Evolutionary conservation across 2,888 invertebrate genomes (phyloP), one percentile per base, ranked within the genome.

Genomic region (Ecliptopera silaceata): DNA sequence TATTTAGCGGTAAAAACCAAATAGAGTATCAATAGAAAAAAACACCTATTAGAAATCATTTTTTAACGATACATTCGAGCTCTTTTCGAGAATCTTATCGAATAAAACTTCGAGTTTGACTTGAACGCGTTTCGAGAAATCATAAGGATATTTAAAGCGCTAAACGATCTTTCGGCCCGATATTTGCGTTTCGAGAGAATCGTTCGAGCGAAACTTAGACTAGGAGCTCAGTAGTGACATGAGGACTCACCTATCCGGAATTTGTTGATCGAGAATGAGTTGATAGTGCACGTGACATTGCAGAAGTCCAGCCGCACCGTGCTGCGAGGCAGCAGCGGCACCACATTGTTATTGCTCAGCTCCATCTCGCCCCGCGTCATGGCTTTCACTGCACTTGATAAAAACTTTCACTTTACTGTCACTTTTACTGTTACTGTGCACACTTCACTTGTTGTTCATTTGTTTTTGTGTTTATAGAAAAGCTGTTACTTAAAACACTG

Each of bases 251-350:
- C 93, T 65, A 93, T 86, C 62, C 88, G 85, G n/a, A 93, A 77
- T 66, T 92, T 93, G 34, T 85, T 83, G 39, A 93, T 67, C 22
- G 86, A 90, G 81, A 94, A 93, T 42, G 89, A 87, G 63, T 90
- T 92, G 29, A 95, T 91, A 4, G 90, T 82, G 72, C 94, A 96
- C 1, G 92, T 92, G 29, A 96, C 91, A 71, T 96, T 92, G 54
- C 91, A 91, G 75, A 96, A 96, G 62, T 93, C 92, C 52, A 96
- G 81, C 65, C 95, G 92, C 54, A 96, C 92, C 10, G 94, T 93
- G 39, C 93, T 92, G 63, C 95, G 92, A 0, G 88, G 84, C 13
- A 87, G 49, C n/a, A 88, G 61, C 11, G 89, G 84, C n/a, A 82
- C 72, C 10, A 89, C 84, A 61, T 91, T 91, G 63, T 91, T 91